Base-by-base conservation (phyloP, 1,140 invertebrate genomes). In the Microplitis mediator region DNA sequence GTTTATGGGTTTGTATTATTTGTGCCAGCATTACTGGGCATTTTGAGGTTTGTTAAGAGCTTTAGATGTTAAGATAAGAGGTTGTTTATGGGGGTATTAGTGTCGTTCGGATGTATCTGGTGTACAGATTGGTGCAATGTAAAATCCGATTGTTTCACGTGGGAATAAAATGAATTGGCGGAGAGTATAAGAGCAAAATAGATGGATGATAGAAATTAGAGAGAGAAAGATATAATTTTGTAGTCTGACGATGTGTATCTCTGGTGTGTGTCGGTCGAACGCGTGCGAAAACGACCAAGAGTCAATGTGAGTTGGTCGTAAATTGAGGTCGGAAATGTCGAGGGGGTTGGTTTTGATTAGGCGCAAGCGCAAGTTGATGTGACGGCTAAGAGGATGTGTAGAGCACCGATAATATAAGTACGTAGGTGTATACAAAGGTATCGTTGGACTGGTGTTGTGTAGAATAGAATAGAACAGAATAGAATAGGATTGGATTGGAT, bases 271-370 rank as follows among this genome's bases (percentile, higher is more conserved):
- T 23, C 23, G 58, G 31, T 61, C 31, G 58, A 61, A n/a, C 13
- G 35, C 35, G 61, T 63, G 34, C 11, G 35, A 63, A 63, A 39
- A 63, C n/a, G 35, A 63, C 32, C 32, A 36, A 63, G 61, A 63
- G 32, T 63, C 35, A 36, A 39, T 11, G 34, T 13, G 34, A 63
- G 61, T 34, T 50, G 31, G 56, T 71, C 61, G 69, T 71, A 71
- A 71, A 71, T 71, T 71, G 69, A 71, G 69, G 61, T 71, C 69
- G 69, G 52, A 64, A 58, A 35, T 71, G 51, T 64, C 52, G 34
- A 71, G 45, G 32, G 61, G 32, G 32, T 71, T 65, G 69, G 64
- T 69, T 34, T 71, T 71, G 34, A 63, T 61, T 36, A 51, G 52
- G 60, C 69, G 69, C 69, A 71, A 63, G 69, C 69, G 58, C 60